phyloP scores from a whole-genome alignment of 1,140 invertebrate genomes.

The Drosophila micromelanica region DNA sequence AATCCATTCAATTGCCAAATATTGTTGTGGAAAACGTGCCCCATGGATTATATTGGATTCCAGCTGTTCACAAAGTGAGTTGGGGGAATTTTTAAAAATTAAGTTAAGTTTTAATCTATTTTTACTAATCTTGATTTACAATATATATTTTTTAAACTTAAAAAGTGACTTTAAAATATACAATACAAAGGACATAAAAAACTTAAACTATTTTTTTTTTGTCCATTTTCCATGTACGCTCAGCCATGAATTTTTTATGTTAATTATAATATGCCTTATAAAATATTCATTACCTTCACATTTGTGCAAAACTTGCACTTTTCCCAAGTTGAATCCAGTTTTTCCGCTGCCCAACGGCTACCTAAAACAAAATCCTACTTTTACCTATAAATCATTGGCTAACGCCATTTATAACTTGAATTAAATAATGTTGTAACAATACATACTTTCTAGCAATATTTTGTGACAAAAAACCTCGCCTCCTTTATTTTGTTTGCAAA shows the following conservation, averaged over 20 bases:
- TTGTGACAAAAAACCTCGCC: conserved; percentile 13
- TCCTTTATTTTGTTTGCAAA: neutral
- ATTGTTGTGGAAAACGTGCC: conserved; percentile 57
- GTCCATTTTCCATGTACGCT: too few relatives aligned
- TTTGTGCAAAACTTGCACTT: neutral
- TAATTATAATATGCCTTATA: too few relatives aligned
- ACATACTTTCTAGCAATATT: conserved; percentile 49
- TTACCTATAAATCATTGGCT: conserved; percentile 30
- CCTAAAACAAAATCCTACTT: conserved; percentile 3
- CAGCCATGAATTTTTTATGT: too few relatives aligned
- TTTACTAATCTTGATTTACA: too few relatives aligned
- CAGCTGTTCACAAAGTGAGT: conserved; percentile 71
- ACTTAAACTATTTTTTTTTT: too few relatives aligned
- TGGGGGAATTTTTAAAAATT: neutral
- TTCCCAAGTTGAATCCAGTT: neutral
- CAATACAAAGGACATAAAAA: too few relatives aligned
- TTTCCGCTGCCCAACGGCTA: conserved; percentile 1
- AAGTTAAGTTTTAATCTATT: too few relatives aligned
- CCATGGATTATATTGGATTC: conserved; percentile 58
- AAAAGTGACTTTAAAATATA: too few relatives aligned
- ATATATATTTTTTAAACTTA: too few relatives aligned
- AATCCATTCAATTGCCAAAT: conserved; percentile 75
- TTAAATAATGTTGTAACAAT: conserved; percentile 19
- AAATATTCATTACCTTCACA: neutral
- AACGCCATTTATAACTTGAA: conserved; percentile 9